phyloP scores from a whole-genome alignment of 2,113 vertebrate species.

The Ciconia maguari region DNA sequence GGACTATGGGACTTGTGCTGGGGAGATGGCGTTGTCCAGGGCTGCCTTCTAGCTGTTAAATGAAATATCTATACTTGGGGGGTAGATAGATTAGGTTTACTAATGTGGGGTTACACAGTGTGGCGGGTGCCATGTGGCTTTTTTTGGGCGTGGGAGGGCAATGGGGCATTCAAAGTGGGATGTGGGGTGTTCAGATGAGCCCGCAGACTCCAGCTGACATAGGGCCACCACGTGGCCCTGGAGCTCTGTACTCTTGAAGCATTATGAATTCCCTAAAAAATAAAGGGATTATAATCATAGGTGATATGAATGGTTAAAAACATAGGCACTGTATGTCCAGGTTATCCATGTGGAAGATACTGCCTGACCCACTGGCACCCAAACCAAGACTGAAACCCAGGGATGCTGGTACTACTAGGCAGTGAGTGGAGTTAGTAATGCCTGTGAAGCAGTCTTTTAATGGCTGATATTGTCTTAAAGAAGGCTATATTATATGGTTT shows the following conservation, averaged over 20 bases:
- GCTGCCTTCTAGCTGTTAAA: not conserved
- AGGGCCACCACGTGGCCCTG: fast-evolving
- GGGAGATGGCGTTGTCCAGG: not conserved
- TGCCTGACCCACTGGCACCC: not conserved
- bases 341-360: not conserved
- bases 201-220: not conserved
- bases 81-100: no score
- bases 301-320: not conserved
- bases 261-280: not conserved
- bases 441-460: not conserved
- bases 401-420: not conserved
- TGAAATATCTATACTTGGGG: fast-evolving
- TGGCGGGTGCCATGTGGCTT: not conserved
- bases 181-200: not conserved
- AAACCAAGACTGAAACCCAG: not conserved
- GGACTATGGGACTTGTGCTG: not conserved
- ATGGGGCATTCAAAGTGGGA: not conserved
- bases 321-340: no score
- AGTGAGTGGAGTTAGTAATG: not conserved
- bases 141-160: not conserved
- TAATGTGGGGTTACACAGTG: not conserved
- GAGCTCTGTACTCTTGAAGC: not conserved
- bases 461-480: not conserved
- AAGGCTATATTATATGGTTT: not conserved
- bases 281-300: not conserved